Percentiles rank a stretch among this genome's conserved stretches.
Conservation (phyloP, 2,797 vertebrate genomes). For the Chromis chromis region DNA sequence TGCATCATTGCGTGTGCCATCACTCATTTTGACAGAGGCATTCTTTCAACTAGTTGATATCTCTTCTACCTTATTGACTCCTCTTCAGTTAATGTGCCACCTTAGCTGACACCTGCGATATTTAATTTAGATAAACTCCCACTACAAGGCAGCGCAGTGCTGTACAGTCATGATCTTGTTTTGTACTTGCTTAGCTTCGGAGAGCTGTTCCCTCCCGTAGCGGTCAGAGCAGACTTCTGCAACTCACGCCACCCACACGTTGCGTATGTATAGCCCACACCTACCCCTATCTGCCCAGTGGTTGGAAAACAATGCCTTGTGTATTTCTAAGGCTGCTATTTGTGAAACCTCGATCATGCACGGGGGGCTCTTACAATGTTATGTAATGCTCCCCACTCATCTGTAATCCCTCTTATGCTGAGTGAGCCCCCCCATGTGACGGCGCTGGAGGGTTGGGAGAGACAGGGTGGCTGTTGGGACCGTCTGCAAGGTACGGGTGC, state of each 20-base stretch:
- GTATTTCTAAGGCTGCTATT: constrained; percentile 63
- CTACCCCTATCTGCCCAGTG: constrained; percentile 63
- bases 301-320: constrained; percentile 68
- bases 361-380: constrained; percentile 64
- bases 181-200: constrained; percentile 37
- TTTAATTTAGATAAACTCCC: constrained; percentile 50
- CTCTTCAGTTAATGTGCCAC: constrained; percentile 39
- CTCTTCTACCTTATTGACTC: constrained; percentile 23
- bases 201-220: constrained; percentile 46
- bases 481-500: constrained; percentile 42
- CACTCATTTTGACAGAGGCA: constrained; percentile 12
- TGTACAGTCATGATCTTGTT: constrained; percentile 29
- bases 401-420: constrained; percentile 77
- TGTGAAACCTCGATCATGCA: constrained; percentile 66
- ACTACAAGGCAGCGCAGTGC: not conserved
- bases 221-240: constrained; percentile 62
- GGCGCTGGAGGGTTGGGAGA: constrained; percentile 45
- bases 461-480: constrained; percentile 48
- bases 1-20: not conserved
- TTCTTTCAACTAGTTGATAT: constrained; percentile 13
- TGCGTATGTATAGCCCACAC: constrained; percentile 66
- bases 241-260: constrained; percentile 70
- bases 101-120: constrained; percentile 28
- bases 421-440: constrained; percentile 77
- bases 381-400: constrained; percentile 68